Evolutionary conservation across 2,797 vertebrate genomes (phyloP).

Genomic region (Rhyacichthys aspro): DNA sequence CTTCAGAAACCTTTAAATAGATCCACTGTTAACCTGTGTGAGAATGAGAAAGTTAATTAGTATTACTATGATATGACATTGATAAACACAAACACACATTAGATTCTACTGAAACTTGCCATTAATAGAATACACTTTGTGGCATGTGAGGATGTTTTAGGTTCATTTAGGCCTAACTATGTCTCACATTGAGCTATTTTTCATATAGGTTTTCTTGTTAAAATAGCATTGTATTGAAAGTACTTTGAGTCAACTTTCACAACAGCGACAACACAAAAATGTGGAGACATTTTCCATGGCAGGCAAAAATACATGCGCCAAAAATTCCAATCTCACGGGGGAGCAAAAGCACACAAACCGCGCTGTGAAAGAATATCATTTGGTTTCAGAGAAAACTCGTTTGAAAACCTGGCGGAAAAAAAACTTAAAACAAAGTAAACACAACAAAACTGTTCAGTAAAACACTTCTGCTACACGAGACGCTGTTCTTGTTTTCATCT

Average conservation of each 20-base stretch:
- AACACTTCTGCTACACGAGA: background rate
- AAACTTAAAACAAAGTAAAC: no score
- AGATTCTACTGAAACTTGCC: background rate
- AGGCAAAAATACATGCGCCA: slow-evolving; percentile 57
- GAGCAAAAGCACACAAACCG: slow-evolving; percentile 56
- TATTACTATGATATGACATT: slow-evolving; percentile 4
- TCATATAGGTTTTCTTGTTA: background rate
- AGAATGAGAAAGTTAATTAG: slow-evolving; percentile 4
- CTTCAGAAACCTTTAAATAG: slow-evolving; percentile 22
- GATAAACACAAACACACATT: background rate
- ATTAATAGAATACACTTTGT: slow-evolving; percentile 1
- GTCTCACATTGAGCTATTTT: background rate
- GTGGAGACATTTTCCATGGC: slow-evolving; percentile 61
- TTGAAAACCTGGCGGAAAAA: background rate
- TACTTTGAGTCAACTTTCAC: background rate
- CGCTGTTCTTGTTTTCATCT: slow-evolving; percentile 2
- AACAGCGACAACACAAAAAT: slow-evolving; percentile 66
- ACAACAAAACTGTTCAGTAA: background rate
- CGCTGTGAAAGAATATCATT: slow-evolving; percentile 27
- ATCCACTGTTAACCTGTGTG: slow-evolving; percentile 55
- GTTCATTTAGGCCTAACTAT: background rate
- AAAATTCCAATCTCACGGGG: slow-evolving; percentile 73
- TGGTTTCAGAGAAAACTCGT: background rate
- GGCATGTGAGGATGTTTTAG: background rate
- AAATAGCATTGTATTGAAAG: background rate